These are phyloP conservation scores for Kuschelorhynchus macadamiae DNA, from an alignment of 2,888 invertebrate species.

Conservation along the genomic window DNA sequence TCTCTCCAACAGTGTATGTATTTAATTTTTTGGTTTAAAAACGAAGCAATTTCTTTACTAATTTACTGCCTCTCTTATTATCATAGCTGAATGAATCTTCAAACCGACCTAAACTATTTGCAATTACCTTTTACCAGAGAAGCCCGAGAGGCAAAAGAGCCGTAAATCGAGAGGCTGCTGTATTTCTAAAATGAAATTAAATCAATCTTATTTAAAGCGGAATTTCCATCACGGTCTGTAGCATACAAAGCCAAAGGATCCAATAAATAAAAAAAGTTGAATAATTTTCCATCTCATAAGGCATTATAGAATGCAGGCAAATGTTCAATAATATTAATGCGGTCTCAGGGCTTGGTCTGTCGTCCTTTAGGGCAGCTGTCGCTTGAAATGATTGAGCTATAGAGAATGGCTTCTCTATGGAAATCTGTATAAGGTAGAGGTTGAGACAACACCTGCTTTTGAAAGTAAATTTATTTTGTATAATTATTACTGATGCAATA, in stretches of 20 bases:
- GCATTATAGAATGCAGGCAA: slow-evolving; percentile 4
- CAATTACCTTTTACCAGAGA: neutral
- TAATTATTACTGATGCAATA: too few species aligned
- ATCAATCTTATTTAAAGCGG: slow-evolving; percentile 36
- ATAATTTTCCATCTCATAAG: slow-evolving; percentile 39
- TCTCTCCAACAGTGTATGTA: too few species aligned
- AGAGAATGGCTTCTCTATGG: too few species aligned
- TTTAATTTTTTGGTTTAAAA: too few species aligned
- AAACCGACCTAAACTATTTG: neutral
- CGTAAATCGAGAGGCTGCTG: neutral
- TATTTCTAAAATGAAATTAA: slow-evolving; percentile 26
- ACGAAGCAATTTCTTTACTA: too few species aligned
- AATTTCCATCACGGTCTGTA: slow-evolving; percentile 21
- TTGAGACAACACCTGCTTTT: too few species aligned
- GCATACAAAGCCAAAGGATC: slow-evolving; percentile 20
- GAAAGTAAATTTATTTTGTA: too few species aligned
- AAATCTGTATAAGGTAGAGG: too few species aligned
- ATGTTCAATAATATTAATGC: neutral
- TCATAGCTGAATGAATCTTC: neutral
- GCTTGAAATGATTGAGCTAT: slow-evolving; percentile 1
- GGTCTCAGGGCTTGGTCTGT: too few species aligned
- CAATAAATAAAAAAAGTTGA: slow-evolving; percentile 40
- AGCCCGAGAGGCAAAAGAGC: neutral
- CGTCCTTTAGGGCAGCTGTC: slow-evolving; percentile 1
- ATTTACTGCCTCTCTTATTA: neutral